Base-by-base conservation (phyloP, 2,888 invertebrate species). In the Dolomedes plantarius region DNA sequence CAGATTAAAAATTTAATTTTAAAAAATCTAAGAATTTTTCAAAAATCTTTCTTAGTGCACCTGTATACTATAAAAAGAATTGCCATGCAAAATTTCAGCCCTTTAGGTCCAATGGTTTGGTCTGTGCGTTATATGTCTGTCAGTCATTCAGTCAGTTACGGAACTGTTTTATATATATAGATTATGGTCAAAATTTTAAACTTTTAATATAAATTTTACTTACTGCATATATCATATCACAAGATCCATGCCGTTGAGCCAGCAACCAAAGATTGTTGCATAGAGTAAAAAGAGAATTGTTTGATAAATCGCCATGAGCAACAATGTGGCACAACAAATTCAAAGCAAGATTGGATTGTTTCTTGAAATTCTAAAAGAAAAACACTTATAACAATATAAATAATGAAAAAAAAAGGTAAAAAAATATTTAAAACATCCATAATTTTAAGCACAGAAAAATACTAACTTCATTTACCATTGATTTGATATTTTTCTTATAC, bases 211-310 rank as follows among this genome's bases (percentile, higher is more conserved):
- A 16, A 23, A 31, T 32, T 32, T 13, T 27, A 90, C 90, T 91
- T 91, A 93, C 93, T 88, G 91, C 91, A 29, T 92, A 89, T 91
- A 93, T 94, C 2, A 91, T 90, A 90, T 95, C 94, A 27, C 93
- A 90, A 36, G 92, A 92, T 3, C 92, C 91, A 90, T 94, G 92
- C 91, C 95, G 96, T 89, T 94, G 94, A 23, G 95, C 94, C 88
- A 97, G 92, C 90, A 94, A 93, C 97, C 97, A 97, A 64, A 98
- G 92, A 91, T 97, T 97, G 0, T 94, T 90, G 0, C 96, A 95
- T 85, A 98, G 92, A 75, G 93, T 93, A 36, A 93, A 92, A 91
- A 96, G 92, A 11, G 93, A 87, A n/a, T 89, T 89, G 62, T 90
- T 87, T 5, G 88, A 88, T 11, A 92, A 81, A 88, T 92, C 91